phyloP scores from a whole-genome alignment of 2,888 invertebrate species.

The Aproaerema taeniolella region DNA sequence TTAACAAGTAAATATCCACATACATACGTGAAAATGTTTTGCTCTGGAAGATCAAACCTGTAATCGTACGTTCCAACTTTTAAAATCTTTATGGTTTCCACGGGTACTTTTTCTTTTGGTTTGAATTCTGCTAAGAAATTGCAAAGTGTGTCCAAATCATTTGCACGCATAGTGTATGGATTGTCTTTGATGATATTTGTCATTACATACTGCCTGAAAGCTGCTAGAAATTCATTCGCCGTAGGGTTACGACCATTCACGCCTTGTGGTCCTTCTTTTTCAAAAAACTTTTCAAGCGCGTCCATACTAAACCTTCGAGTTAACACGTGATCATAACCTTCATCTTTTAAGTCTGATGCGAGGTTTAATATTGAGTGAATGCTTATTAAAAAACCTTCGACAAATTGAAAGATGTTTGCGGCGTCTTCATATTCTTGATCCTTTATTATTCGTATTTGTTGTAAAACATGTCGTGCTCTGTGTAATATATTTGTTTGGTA shows the following conservation, averaged over 20 bases:
- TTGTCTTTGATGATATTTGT: too few relatives aligned
- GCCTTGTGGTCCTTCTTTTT: too few relatives aligned
- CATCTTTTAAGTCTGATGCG: too few relatives aligned
- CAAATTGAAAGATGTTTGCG: slow-evolving; percentile 7
- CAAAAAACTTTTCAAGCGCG: too few relatives aligned
- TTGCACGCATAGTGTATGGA: slow-evolving; percentile 6
- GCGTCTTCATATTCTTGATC: slow-evolving; percentile 11
- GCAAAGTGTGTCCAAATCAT: not conserved
- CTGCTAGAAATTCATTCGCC: too few relatives aligned
- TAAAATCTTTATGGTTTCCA: not conserved
- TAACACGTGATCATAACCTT: too few relatives aligned
- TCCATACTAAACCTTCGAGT: too few relatives aligned
- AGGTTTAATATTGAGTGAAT: too few relatives aligned
- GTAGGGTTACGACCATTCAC: too few relatives aligned
- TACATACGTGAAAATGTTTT: not conserved
- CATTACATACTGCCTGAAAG: too few relatives aligned
- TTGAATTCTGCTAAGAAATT: not conserved
- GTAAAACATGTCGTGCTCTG: slow-evolving; percentile 3
- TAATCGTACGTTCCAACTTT: not conserved
- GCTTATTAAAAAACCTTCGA: not conserved
- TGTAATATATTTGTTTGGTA: slow-evolving; percentile 15
- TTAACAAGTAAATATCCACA: not conserved
- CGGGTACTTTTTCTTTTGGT: not conserved
- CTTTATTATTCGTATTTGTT: slow-evolving; percentile 4
- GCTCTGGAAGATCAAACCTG: not conserved